Conservation (phyloP, 2,113 vertebrate species). For the Microcebus ravelobensis region DNA sequence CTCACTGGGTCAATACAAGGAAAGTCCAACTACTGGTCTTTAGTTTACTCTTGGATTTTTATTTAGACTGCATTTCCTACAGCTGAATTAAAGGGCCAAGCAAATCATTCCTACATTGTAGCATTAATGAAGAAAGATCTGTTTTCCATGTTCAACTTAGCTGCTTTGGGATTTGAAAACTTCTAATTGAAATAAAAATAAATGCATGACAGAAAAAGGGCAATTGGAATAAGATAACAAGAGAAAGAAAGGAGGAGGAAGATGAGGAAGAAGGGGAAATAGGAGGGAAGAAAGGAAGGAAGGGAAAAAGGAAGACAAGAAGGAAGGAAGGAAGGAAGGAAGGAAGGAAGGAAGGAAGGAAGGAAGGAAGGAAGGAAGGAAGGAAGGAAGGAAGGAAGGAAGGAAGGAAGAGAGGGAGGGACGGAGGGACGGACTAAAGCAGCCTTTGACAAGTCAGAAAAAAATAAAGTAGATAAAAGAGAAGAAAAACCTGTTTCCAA, state of each 20-base stretch:
- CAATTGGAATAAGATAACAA: background rate
- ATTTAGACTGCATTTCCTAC: background rate
- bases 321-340: rapidly evolving
- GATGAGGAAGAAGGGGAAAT: background rate
- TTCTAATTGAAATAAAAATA: background rate
- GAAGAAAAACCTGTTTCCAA: background rate
- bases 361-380: rapidly evolving
- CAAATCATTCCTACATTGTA: background rate
- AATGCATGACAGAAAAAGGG: background rate
- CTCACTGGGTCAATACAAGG: background rate
- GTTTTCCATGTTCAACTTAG: background rate
- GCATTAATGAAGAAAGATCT: background rate
- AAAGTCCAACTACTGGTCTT: background rate
- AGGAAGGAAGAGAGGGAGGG: rapidly evolving
- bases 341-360: no score
- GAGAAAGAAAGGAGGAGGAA: background rate
- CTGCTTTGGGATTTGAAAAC: background rate
- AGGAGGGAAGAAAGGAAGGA: background rate
- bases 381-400: rapidly evolving
- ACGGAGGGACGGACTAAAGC: rapidly evolving
- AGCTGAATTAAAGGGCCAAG: background rate
- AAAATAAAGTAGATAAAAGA: background rate
- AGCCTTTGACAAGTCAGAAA: background rate
- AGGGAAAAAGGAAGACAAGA: rapidly evolving
- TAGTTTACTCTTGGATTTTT: background rate